Conservation (phyloP, 2,113 vertebrate genomes). For the Sterna hirundo region DNA sequence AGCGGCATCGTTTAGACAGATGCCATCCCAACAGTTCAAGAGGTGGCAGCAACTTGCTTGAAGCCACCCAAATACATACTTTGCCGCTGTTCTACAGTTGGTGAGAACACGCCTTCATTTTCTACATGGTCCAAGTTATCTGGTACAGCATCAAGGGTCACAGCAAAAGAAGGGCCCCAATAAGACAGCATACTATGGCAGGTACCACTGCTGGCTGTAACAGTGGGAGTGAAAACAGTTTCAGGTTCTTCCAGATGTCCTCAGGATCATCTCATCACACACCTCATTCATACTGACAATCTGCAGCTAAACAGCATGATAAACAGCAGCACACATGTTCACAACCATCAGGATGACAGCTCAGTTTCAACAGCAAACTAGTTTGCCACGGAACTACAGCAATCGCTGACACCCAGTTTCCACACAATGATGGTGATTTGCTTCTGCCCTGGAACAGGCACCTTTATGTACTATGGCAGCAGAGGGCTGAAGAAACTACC, state of each 20-base stretch:
- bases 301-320: neutral
- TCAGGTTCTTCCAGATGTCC: neutral
- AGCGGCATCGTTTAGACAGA: neutral
- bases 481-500: neutral
- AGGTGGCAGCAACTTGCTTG: neutral
- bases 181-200: rapidly evolving
- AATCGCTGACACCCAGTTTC: neutral
- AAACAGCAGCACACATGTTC: neutral
- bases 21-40: neutral
- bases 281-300: neutral
- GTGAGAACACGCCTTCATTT: neutral
- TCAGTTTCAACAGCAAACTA: neutral
- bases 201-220: neutral
- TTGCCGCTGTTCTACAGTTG: neutral
- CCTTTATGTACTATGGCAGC: neutral
- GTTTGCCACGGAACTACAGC: neutral
- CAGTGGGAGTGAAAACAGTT: neutral
- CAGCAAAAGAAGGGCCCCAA: neutral
- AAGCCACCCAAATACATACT: neutral
- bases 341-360: neutral
- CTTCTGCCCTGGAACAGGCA: neutral
- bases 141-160: neutral
- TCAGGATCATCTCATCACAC: neutral
- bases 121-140: neutral
- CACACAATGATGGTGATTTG: neutral